These are phyloP conservation scores for Mormyrops boulengeri DNA, from an alignment of 2,797 vertebrate genomes.

Conservation along the genomic window DNA sequence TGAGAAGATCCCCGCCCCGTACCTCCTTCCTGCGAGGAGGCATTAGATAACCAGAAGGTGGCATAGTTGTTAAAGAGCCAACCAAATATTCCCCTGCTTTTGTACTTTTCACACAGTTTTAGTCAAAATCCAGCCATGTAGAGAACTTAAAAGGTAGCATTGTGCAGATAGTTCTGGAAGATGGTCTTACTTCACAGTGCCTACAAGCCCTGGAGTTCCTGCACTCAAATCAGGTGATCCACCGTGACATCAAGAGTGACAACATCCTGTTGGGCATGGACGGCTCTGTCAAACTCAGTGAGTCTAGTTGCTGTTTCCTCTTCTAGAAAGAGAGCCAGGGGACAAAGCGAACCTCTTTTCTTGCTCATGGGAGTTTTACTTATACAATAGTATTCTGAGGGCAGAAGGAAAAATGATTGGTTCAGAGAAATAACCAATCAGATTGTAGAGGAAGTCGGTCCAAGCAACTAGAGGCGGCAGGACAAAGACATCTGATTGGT, in stretches of 20 bases:
- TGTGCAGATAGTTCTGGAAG: neutral
- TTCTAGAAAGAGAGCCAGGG: neutral
- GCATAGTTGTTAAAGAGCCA: neutral
- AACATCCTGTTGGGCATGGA: constrained; percentile 97
- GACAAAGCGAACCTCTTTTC: neutral
- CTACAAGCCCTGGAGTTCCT: constrained; percentile 93
- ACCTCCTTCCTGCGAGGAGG: neutral
- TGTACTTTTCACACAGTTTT: neutral
- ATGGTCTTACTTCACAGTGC: constrained; percentile 61
- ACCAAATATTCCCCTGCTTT: neutral
- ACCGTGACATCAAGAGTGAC: constrained; percentile 97
- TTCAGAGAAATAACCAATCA: neutral
- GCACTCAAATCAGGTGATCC: constrained; percentile 92
- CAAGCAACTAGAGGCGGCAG: neutral
- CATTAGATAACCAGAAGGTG: neutral
- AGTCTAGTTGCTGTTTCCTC: constrained; percentile 34
- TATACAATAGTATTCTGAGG: neutral
- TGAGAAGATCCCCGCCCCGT: constrained; percentile 38
- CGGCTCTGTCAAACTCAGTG: constrained; percentile 94
- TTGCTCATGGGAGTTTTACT: neutral
- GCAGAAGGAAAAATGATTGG: neutral
- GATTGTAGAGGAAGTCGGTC: neutral
- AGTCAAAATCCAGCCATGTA: neutral
- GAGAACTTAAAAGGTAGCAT: neutral
- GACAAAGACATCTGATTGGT: neutral